Percentiles rank a stretch among this genome's conserved stretches.
These are phyloP conservation scores for Mesocentrotus franciscanus DNA, from an alignment of 53 echinoderm and acorn worm genomes.

Conservation along the genomic window DNA sequence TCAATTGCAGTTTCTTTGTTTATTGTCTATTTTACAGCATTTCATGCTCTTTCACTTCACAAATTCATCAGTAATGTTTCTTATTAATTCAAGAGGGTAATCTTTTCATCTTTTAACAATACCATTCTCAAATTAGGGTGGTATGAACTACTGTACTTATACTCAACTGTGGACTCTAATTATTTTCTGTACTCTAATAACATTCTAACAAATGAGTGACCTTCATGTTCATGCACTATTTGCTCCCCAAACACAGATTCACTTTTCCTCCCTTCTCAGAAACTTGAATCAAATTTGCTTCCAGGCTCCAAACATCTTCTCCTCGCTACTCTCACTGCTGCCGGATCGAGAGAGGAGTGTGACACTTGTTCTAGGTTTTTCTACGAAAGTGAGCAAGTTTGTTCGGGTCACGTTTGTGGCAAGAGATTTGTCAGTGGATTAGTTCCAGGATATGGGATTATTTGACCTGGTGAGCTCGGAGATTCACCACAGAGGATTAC, in stretches of 20 bases:
- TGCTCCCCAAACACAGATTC: neutral
- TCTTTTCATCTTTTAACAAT: neutral
- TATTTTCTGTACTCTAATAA: neutral
- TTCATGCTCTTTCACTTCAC: too few relatives aligned
- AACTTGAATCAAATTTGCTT: neutral
- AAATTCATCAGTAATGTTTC: neutral
- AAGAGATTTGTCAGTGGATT: conserved; percentile 14
- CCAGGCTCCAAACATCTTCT: neutral
- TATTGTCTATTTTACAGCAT: too few relatives aligned
- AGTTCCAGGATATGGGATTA: conserved; percentile 67
- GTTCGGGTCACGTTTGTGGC: neutral
- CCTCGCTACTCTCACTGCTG: neutral
- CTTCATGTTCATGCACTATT: neutral
- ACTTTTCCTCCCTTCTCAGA: conserved; percentile 28
- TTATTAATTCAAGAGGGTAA: neutral
- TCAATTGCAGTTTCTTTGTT: too few relatives aligned
- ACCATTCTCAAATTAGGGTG: neutral
- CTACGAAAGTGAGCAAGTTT: conserved; percentile 21
- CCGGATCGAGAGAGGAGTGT: neutral
- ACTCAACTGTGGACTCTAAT: neutral
- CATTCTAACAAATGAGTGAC: neutral
- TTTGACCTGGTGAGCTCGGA: conserved; percentile 31
- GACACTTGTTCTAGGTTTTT: conserved; percentile 6
- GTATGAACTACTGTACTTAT: neutral
- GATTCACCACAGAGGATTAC: conserved; percentile 1